Evolutionary conservation across 2,113 vertebrate genomes (phyloP).

Genomic region (Channa maculata): DNA sequence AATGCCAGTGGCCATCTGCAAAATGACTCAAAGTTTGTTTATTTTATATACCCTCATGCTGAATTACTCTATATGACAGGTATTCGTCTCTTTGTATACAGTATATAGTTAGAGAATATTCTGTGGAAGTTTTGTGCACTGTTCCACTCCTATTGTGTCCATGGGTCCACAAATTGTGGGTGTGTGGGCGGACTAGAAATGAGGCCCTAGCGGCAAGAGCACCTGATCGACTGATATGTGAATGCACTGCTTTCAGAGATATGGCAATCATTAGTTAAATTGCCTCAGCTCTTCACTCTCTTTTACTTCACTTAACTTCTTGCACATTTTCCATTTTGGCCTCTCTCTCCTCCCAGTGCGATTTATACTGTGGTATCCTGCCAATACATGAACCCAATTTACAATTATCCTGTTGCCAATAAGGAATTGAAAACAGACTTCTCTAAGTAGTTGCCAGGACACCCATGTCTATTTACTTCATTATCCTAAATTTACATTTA

Average conservation of each 20-base stretch:
- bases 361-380: constrained; percentile 26
- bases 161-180: constrained; percentile 5
- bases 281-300: constrained; percentile 45
- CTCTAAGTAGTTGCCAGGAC: neutral
- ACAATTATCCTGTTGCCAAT: constrained; percentile 4
- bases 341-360: constrained; percentile 10
- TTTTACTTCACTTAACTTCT: constrained; percentile 53
- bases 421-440: constrained; percentile 26
- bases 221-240: constrained; percentile 60
- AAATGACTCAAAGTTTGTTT: neutral
- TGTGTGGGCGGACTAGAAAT: constrained; percentile 46
- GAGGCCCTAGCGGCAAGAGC: constrained; percentile 39
- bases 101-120: neutral
- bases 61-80: neutral
- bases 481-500: constrained; percentile 4
- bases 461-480: neutral
- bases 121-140: neutral
- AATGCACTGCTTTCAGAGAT: constrained; percentile 45
- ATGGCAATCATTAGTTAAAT: constrained; percentile 66
- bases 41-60: neutral
- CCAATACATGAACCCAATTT: constrained; percentile 21
- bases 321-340: constrained; percentile 19
- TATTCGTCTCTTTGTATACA: too few species aligned
- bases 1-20: neutral
- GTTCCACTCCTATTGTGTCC: neutral